Evolutionary conservation across 2,888 invertebrate genomes (phyloP), one percentile per base, ranked within the genome.

Genomic region (Caenorhabditis angaria): DNA sequence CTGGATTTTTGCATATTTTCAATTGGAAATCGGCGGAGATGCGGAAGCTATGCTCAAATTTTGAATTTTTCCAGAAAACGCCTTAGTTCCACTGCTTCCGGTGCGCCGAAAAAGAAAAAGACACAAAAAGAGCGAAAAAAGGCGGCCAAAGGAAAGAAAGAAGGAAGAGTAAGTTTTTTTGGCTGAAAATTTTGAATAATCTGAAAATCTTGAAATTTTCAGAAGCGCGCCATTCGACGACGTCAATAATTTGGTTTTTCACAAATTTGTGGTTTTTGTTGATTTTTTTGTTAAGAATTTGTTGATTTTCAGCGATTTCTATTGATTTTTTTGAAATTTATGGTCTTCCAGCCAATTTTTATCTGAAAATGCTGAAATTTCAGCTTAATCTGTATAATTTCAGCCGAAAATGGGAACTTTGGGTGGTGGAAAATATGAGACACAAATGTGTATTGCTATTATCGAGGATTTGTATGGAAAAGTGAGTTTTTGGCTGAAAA

Each of bases 401-500:
- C 41, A 41, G 41, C 10, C 18, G 41, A 41, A 12, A 18, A n/a
- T n/a, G n/a, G n/a, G n/a, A n/a, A n/a, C n/a, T n/a, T n/a, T n/a
- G n/a, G 67, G 65, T 22, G 75, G 76, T 20, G 80, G 78, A 48
- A 78, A 73, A 47, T 74, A 70, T 51, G 81, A 80, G 61, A 69
- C 80, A 28, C 77, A 78, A 58, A 70, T 85, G 51, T 82, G 83
- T 61, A 70, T 73, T 8, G 75, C 72, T 20, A 73, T 85, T 20
- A 56, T 85, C 20, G 80, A 83, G 61, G 85, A 85, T 41, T 78
- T 82, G 60, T 85, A 83, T 57, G 84, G 85, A 65, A 69, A 74
- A 54, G 74, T 67, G 22, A 29, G 25, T 3, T 35, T 41, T 8
- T 8, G 2, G 24, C n/a, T n/a, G n/a, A 28, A 29, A 25, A 8